These are phyloP conservation scores for Ibycter americanus DNA, from an alignment of 2,797 vertebrate genomes.

Conservation along the genomic window DNA sequence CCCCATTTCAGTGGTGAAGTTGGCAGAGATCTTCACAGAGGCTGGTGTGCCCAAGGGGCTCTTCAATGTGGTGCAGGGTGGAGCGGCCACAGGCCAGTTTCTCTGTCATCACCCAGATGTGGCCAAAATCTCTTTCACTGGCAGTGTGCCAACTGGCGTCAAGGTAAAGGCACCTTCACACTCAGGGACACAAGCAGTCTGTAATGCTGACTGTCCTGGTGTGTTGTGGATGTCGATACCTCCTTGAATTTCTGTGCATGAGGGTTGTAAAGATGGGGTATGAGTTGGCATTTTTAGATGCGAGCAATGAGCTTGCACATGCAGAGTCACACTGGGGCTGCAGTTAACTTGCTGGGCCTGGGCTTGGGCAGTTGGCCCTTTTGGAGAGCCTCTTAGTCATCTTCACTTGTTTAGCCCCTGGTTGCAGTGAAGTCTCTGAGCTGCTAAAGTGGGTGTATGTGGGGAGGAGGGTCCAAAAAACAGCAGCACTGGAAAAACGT, in stretches of 20 bases:
- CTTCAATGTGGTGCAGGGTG: constrained; percentile 95
- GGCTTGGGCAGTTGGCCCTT: background rate
- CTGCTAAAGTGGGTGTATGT: background rate
- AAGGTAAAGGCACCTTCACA: constrained; percentile 79
- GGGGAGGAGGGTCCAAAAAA: background rate
- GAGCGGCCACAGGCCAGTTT: constrained; percentile 87
- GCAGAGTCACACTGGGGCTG: background rate
- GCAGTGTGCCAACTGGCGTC: constrained; percentile 92
- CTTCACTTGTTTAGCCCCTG: background rate
- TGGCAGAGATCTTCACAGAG: constrained; percentile 93
- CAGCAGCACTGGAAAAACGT: background rate
- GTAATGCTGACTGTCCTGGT: background rate
- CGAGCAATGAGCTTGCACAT: accelerated
- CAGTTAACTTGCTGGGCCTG: background rate
- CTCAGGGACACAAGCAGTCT: accelerated
- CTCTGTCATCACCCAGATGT: constrained; percentile 91
- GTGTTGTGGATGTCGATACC: accelerated
- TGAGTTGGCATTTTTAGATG: background rate
- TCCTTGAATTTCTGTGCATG: background rate
- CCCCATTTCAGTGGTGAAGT: constrained; percentile 83
- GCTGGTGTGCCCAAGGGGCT: constrained; percentile 90
- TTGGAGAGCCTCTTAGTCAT: background rate
- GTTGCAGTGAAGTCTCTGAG: background rate
- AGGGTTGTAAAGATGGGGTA: background rate
- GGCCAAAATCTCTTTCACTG: constrained; percentile 96